Percentiles rank a stretch among this genome's conserved stretches.
These are phyloP conservation scores for Dastarcus helophoroides DNA, from an alignment of 2,888 invertebrate species.

Conservation along the genomic window DNA sequence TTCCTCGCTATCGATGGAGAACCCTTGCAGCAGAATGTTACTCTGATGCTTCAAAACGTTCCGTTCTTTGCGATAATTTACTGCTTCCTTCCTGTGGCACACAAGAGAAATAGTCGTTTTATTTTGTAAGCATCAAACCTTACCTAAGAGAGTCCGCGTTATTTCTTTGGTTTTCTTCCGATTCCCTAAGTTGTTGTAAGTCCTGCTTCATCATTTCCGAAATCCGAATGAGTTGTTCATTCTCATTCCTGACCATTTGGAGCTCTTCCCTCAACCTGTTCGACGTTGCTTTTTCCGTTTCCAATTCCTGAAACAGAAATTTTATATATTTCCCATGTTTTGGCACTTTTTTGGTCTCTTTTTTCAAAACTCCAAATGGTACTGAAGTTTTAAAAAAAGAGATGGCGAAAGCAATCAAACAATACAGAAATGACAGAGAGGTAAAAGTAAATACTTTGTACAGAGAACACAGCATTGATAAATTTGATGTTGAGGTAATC, in stretches of 20 bases:
- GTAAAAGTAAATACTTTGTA: conserved; percentile 1
- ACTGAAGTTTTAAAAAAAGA: not conserved
- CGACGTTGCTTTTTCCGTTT: conserved; percentile 38
- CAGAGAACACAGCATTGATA: conserved; percentile 2
- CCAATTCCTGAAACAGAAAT: conserved; percentile 39
- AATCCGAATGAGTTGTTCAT: conserved; percentile 53
- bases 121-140: conserved; percentile 20
- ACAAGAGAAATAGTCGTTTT: conserved; percentile 1
- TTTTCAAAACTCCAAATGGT: conserved; percentile 2
- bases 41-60: conserved; percentile 58
- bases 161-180: conserved; percentile 50
- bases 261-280: conserved; percentile 45
- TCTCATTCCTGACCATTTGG: conserved; percentile 38
- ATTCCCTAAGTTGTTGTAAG: conserved; percentile 47
- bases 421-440: not conserved
- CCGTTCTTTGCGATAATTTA: conserved; percentile 50
- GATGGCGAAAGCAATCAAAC: not conserved
- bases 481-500: not conserved
- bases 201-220: conserved; percentile 56
- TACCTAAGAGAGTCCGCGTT: conserved; percentile 42
- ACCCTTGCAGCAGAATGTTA: conserved; percentile 47
- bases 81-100: conserved; percentile 39
- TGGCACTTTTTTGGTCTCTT: conserved; percentile 3
- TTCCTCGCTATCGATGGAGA: conserved; percentile 44
- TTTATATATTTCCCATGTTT: not conserved